These are phyloP conservation scores for Pseudochirops corinnae DNA, from an alignment of 2,797 vertebrate genomes.

Conservation along the genomic window DNA sequence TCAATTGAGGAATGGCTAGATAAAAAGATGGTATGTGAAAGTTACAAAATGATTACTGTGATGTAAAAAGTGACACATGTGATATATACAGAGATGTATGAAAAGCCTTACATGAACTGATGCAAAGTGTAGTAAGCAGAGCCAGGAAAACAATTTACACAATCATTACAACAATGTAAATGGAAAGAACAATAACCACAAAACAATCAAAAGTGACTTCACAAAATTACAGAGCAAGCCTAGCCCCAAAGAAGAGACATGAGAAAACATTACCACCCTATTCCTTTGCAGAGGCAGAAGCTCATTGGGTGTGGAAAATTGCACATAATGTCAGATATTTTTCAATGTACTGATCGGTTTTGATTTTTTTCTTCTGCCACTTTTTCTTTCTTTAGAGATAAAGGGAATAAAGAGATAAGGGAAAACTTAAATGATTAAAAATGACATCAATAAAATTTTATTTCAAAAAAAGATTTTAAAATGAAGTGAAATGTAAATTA, in stretches of 20 bases:
- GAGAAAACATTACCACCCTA: neutral
- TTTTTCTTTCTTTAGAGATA: neutral
- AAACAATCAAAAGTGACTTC: neutral
- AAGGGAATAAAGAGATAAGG: neutral
- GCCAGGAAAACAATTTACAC: neutral
- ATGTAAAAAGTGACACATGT: neutral
- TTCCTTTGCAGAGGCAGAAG: neutral
- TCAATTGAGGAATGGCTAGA: neutral
- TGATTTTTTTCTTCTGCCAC: neutral
- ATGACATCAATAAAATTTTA: neutral
- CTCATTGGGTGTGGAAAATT: neutral
- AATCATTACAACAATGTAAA: neutral
- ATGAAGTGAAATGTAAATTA: neutral
- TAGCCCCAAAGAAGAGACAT: neutral
- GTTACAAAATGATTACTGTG: neutral
- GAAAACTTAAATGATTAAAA: too few relatives aligned
- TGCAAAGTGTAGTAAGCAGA: neutral
- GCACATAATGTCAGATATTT: neutral
- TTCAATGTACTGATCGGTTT: neutral
- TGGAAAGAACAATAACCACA: neutral
- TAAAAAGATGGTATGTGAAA: neutral
- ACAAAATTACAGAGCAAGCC: neutral
- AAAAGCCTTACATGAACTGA: neutral
- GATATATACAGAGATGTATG: neutral
- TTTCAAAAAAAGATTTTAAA: neutral